These are phyloP conservation scores for Drosophila suboccidentalis DNA, from an alignment of 2,888 invertebrate species.

Conservation along the genomic window DNA sequence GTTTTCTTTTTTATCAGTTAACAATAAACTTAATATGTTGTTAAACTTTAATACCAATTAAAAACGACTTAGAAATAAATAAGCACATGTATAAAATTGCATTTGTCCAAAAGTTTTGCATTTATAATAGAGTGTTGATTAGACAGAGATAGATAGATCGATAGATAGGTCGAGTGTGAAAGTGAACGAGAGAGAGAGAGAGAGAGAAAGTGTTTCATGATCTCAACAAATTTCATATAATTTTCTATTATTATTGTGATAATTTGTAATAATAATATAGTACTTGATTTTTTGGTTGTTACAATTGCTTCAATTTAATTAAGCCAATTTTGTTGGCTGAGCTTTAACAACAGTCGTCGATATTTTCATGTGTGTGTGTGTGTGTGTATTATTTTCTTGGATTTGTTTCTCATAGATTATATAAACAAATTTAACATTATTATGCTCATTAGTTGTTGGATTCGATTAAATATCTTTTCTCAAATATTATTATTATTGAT, in stretches of 20 bases:
- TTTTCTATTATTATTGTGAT: conserved; percentile 37
- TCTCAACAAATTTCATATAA: conserved; percentile 58
- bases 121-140: conserved; percentile 9
- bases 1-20: conserved; percentile 13
- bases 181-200: conserved; percentile 10
- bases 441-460: conserved; percentile 47
- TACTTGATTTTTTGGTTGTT: conserved; percentile 13
- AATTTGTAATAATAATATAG: background rate
- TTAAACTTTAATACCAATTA: conserved; percentile 49
- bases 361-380: conserved; percentile 14
- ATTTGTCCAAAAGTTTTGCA: conserved; percentile 35
- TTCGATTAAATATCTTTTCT: conserved; percentile 43
- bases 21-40: conserved; percentile 67
- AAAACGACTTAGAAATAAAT: conserved; percentile 52
- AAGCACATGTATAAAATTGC: conserved; percentile 50
- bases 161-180: conserved; percentile 13
- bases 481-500: conserved; percentile 36
- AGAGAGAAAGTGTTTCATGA: conserved; percentile 13
- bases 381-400: conserved; percentile 16
- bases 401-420: conserved; percentile 80
- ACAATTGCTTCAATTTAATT: conserved; percentile 7
- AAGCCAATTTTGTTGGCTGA: conserved; percentile 52
- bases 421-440: conserved; percentile 84
- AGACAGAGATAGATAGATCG: conserved; percentile 16
- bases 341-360: conserved; percentile 76